These are phyloP conservation scores for Drosophila obscura DNA, from an alignment of 1,140 invertebrate species.

Conservation along the genomic window DNA sequence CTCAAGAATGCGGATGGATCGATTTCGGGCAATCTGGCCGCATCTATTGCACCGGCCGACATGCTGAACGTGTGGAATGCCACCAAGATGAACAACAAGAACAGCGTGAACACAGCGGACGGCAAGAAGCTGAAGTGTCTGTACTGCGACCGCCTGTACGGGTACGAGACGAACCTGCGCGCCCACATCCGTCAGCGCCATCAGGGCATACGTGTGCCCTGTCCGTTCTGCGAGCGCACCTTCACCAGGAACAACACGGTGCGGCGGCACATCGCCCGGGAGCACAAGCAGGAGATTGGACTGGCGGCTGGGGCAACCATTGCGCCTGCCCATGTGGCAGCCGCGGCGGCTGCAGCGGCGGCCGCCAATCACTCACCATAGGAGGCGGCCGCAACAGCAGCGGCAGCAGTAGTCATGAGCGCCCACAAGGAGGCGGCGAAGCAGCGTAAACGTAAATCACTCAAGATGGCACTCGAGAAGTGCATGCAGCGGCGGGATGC, in stretches of 20 bases:
- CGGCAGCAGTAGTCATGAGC: constrained; percentile 83
- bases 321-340: constrained; percentile 79
- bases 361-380: constrained; percentile 86
- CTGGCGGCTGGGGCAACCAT: constrained; percentile 86
- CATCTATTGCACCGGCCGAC: constrained; percentile 81
- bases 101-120: constrained; percentile 83
- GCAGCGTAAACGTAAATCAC: constrained; percentile 83
- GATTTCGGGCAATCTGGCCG: constrained; percentile 74
- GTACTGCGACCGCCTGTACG: constrained; percentile 95
- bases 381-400: constrained; percentile 83
- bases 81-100: constrained; percentile 83
- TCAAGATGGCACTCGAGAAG: constrained; percentile 83
- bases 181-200: constrained; percentile 95
- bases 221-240: constrained; percentile 94
- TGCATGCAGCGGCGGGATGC: constrained; percentile 81
- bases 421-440: constrained; percentile 79
- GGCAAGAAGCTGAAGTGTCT: constrained; percentile 94
- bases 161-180: constrained; percentile 95
- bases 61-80: constrained; percentile 84
- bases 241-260: constrained; percentile 96
- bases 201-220: constrained; percentile 94
- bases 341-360: constrained; percentile 78
- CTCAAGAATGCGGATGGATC: constrained; percentile 84
- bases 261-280: constrained; percentile 92
- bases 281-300: constrained; percentile 91